A percentile compares a stretch with the other conserved stretches of the same genome.
Evolutionary conservation across 2,888 invertebrate genomes (phyloP).

Genomic region (Pammene aurita): DNA sequence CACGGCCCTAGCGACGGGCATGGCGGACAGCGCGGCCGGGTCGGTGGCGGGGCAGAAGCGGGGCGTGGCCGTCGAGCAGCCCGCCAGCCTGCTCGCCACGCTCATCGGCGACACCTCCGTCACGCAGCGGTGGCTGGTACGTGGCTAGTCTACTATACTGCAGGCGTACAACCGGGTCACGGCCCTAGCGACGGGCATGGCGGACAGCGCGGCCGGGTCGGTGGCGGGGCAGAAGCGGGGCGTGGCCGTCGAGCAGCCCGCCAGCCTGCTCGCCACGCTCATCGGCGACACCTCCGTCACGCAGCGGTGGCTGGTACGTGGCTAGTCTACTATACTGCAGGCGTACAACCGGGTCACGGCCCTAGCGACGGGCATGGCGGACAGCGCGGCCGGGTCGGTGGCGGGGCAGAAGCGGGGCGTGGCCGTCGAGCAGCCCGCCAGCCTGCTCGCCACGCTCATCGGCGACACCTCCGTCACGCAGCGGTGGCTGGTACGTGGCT

Average conservation of each 20-base stretch:
- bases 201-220: slow-evolving; percentile 97
- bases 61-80: slow-evolving; percentile 97
- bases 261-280: slow-evolving; percentile 94
- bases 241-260: slow-evolving; percentile 97
- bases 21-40: slow-evolving; percentile 97
- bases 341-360: slow-evolving; percentile 93
- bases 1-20: slow-evolving; percentile 95
- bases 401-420: slow-evolving; percentile 98
- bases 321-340: slow-evolving; percentile 47
- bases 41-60: slow-evolving; percentile 98
- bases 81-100: slow-evolving; percentile 94
- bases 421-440: slow-evolving; percentile 96
- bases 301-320: slow-evolving; percentile 96
- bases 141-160: slow-evolving; percentile 53
- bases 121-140: slow-evolving; percentile 98
- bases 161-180: slow-evolving; percentile 91
- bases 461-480: slow-evolving; percentile 99
- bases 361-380: slow-evolving; percentile 95
- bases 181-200: slow-evolving; percentile 95
- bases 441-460: slow-evolving; percentile 95
- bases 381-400: slow-evolving; percentile 97
- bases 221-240: slow-evolving; percentile 98
- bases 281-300: slow-evolving; percentile 99
- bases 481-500: slow-evolving; percentile 93
- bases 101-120: slow-evolving; percentile 99